Percentiles rank a stretch among this genome's conserved stretches.
Conservation (phyloP, 2,113 vertebrate genomes). For the Delphinus delphis region DNA sequence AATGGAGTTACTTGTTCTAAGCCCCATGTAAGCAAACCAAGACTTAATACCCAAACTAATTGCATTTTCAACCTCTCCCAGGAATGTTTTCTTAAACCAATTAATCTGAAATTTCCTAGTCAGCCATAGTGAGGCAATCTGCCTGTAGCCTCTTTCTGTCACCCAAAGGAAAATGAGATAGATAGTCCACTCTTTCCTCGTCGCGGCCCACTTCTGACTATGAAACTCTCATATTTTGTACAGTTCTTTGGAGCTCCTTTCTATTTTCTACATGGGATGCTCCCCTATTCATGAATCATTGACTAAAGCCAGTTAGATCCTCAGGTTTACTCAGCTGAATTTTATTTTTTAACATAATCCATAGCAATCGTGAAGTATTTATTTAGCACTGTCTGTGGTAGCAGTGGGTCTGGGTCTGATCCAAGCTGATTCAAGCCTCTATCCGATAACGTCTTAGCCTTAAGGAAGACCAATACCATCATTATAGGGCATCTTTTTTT, state of each 20-base stretch:
- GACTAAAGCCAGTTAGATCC: too few relatives aligned
- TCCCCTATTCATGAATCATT: too few relatives aligned
- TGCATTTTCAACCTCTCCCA: too few relatives aligned
- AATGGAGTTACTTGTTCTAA: too few relatives aligned
- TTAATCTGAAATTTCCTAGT: too few relatives aligned
- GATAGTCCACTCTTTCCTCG: not conserved
- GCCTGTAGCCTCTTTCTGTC: not conserved
- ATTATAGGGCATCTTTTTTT: not conserved
- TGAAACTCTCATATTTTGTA: not conserved
- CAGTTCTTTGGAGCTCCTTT: not conserved
- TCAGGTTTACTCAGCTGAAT: too few relatives aligned
- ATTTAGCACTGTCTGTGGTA: not conserved
- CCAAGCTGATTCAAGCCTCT: not conserved
- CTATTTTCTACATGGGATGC: not conserved
- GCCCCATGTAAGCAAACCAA: too few relatives aligned
- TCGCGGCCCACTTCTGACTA: not conserved
- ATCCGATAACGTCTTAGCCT: not conserved
- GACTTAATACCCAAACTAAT: too few relatives aligned
- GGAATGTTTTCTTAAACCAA: too few relatives aligned
- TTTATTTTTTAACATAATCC: too few relatives aligned
- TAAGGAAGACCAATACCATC: not conserved
- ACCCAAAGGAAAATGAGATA: not conserved
- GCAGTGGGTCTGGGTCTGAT: not conserved
- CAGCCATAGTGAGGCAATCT: too few relatives aligned
- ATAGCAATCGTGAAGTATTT: not conserved